A percentile compares a stretch with the other conserved stretches of the same genome.
Evolutionary conservation across 1,140 invertebrate genomes (phyloP).

Genomic region (Orius insidiosus): DNA sequence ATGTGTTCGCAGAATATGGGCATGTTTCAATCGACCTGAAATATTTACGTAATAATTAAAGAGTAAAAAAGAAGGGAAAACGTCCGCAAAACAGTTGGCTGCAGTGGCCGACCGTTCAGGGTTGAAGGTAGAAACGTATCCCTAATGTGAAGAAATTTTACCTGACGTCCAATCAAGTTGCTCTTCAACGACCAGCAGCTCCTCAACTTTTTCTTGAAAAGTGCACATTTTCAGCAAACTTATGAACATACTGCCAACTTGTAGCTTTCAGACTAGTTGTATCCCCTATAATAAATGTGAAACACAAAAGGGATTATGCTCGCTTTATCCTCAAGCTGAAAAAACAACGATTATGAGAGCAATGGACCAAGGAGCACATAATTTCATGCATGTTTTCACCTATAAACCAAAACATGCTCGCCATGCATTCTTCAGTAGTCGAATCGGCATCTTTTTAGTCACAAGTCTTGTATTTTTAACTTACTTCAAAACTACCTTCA

Average conservation of each 20-base stretch:
- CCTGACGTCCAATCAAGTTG: slow-evolving; percentile 89
- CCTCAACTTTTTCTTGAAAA: slow-evolving; percentile 90
- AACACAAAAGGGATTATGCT: slow-evolving; percentile 81
- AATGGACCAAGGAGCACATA: slow-evolving; percentile 1
- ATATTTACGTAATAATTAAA: neutral
- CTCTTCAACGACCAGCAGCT: slow-evolving; percentile 84
- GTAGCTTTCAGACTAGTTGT: slow-evolving; percentile 89
- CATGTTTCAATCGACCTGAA: slow-evolving; percentile 78
- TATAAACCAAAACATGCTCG: neutral
- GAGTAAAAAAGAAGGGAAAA: too few species aligned
- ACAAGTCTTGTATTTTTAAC: too few species aligned
- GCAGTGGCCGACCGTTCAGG: too few species aligned
- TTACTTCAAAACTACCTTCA: too few species aligned
- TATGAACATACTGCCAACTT: slow-evolving; percentile 95
- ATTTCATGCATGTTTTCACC: neutral
- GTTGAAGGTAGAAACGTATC: too few species aligned
- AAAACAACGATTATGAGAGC: slow-evolving; percentile 18
- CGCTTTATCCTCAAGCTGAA: slow-evolving; percentile 78
- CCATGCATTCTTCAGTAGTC: neutral
- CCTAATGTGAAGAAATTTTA: too few species aligned
- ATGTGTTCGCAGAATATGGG: slow-evolving; percentile 78
- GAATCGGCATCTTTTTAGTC: neutral
- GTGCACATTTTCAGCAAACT: slow-evolving; percentile 83
- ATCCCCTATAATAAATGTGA: slow-evolving; percentile 39
- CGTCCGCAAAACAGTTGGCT: too few species aligned